Evolutionary conservation across 2,797 vertebrate genomes (phyloP).

Genomic region (Girardinus metallicus): DNA sequence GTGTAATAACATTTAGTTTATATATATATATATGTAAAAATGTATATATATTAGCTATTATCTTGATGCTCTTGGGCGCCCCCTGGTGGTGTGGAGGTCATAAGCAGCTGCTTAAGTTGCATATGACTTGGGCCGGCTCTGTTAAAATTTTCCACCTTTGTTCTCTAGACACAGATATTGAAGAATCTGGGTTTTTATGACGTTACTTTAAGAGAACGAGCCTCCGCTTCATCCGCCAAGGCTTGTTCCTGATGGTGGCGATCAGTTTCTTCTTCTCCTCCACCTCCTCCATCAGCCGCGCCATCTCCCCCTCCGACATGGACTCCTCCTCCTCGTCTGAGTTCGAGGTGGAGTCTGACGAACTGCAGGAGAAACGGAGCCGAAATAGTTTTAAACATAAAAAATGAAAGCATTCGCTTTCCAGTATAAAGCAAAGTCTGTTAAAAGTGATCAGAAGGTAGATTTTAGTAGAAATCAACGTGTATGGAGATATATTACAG

Average conservation of each 20-base stretch:
- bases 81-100: too few species aligned
- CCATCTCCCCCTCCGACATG: slow-evolving; percentile 91
- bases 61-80: too few species aligned
- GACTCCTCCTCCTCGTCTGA: slow-evolving; percentile 84
- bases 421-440: background rate
- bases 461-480: background rate
- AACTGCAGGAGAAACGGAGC: slow-evolving; percentile 47
- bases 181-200: background rate
- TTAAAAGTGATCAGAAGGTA: background rate
- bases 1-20: too few species aligned
- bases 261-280: slow-evolving; percentile 98
- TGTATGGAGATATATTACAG: background rate
- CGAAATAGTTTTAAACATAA: slow-evolving; percentile 23
- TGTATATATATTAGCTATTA: too few species aligned
- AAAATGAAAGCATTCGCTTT: background rate
- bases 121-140: too few species aligned
- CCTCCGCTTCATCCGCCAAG: slow-evolving; percentile 94
- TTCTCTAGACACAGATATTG: background rate
- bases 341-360: slow-evolving; percentile 68
- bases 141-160: background rate
- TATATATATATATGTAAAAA: too few species aligned
- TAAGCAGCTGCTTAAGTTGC: too few species aligned
- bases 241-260: slow-evolving; percentile 90
- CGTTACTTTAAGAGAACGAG: slow-evolving; percentile 87
- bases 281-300: slow-evolving; percentile 89